Conservation (phyloP, 2,797 vertebrate species). For the Allobates femoralis region DNA sequence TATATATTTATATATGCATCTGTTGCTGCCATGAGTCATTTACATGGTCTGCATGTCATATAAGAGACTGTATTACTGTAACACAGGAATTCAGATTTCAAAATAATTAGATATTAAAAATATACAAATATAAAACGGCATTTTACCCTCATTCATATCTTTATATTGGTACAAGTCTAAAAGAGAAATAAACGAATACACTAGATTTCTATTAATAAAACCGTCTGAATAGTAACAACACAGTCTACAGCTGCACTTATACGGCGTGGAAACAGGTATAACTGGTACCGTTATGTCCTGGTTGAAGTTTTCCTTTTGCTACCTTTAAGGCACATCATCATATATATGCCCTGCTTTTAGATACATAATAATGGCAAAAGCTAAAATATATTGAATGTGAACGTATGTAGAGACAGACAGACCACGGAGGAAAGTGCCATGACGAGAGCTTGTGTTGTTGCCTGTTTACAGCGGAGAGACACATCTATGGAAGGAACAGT, state of each 20-base stretch:
- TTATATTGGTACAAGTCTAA: constrained; percentile 15
- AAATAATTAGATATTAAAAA: constrained; percentile 36
- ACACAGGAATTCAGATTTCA: not conserved
- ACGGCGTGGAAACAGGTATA: not conserved
- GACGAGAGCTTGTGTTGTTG: not conserved
- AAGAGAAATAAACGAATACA: not conserved
- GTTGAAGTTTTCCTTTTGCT: not conserved
- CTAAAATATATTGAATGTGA: not conserved
- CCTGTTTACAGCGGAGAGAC: not conserved
- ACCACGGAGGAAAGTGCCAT: not conserved
- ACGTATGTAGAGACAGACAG: not conserved
- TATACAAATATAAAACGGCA: constrained; percentile 31
- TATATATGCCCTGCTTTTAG: not conserved
- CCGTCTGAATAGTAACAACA: not conserved
- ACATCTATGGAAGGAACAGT: not conserved
- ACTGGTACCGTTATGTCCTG: constrained; percentile 1
- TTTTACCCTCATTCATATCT: constrained; percentile 16
- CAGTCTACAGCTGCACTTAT: not conserved
- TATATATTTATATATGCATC: constrained; percentile 43
- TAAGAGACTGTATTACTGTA: constrained; percentile 37
- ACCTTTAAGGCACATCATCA: not conserved
- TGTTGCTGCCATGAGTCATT: constrained; percentile 10
- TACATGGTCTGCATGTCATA: constrained; percentile 40
- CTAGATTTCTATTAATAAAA: constrained; percentile 8
- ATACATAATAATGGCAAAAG: not conserved